Conservation (phyloP, 1,140 invertebrate species). For the Zaprionus nigranus region DNA sequence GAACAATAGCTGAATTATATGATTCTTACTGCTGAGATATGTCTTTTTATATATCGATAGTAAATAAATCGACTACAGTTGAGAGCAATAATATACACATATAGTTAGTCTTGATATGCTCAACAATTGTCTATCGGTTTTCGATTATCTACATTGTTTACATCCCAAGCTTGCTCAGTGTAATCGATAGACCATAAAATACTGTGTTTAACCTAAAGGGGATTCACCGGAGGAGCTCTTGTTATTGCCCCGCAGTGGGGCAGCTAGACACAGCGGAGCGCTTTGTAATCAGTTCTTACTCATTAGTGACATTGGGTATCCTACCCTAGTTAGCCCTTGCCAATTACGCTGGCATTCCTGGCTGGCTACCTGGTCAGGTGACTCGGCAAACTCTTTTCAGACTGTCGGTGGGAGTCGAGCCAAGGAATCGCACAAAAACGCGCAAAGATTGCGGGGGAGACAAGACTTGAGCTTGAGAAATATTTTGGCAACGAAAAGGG, state of each 20-base stretch:
- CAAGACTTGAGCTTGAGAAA: constrained; percentile 65
- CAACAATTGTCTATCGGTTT: not conserved
- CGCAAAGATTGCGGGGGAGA: constrained; percentile 63
- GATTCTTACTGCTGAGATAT: not conserved
- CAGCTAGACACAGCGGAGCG: constrained; percentile 13
- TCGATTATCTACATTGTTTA: not conserved
- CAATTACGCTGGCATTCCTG: constrained; percentile 27
- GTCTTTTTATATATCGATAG: not conserved
- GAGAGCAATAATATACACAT: not conserved
- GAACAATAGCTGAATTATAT: not conserved
- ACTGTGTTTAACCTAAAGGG: not conserved
- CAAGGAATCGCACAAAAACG: constrained; percentile 27
- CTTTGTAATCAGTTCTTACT: constrained; percentile 30
- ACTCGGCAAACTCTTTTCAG: constrained; percentile 34
- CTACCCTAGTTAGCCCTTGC: not conserved
- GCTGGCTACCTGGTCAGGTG: constrained; percentile 45
- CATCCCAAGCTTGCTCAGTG: not conserved
- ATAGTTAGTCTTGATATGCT: not conserved
- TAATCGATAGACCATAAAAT: not conserved
- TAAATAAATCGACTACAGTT: too few species aligned
- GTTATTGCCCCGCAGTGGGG: constrained; percentile 8
- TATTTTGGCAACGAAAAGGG: constrained; percentile 37
- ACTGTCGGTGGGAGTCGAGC: constrained; percentile 46
- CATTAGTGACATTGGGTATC: not conserved
- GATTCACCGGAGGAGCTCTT: not conserved